phyloP scores from a whole-genome alignment of 1,140 invertebrate species.

The Drosophila bipectinata region DNA sequence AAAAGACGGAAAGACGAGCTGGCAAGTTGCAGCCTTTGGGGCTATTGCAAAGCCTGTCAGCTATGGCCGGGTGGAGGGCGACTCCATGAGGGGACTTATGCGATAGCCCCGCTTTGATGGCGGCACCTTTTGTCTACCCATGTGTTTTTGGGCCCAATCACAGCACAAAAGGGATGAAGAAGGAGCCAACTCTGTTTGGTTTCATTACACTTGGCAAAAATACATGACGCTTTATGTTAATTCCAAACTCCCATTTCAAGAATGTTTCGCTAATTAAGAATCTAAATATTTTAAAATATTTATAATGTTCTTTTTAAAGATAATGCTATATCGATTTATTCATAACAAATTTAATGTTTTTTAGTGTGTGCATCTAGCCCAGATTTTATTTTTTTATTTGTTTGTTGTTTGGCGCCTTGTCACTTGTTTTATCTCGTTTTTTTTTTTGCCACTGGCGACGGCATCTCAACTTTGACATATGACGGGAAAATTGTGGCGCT shows the following conservation, averaged over 20 bases:
- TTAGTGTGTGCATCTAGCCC: conserved; percentile 1
- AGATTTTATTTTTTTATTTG: conserved; percentile 8
- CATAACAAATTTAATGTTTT: not conserved
- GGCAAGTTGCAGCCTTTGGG: conserved; percentile 51
- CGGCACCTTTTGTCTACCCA: conserved; percentile 74
- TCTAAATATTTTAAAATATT: too few relatives aligned
- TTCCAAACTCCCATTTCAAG: not conserved
- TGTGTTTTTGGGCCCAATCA: conserved; percentile 65
- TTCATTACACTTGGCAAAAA: conserved; percentile 1
- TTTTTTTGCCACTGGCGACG: conserved; percentile 39
- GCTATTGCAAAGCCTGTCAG: conserved; percentile 65
- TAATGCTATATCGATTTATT: too few relatives aligned
- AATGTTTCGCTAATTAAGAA: too few relatives aligned
- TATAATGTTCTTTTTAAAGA: too few relatives aligned
- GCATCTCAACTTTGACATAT: conserved; percentile 53
- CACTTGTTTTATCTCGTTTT: conserved; percentile 28
- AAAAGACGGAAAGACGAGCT: conserved; percentile 1
- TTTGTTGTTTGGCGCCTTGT: conserved; percentile 22
- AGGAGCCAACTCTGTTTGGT: conserved; percentile 31
- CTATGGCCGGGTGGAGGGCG: not conserved
- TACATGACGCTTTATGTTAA: not conserved
- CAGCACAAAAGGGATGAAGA: conserved; percentile 42
- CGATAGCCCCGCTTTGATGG: conserved; percentile 72
- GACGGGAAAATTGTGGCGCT: conserved; percentile 24
- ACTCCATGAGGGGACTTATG: conserved; percentile 27